A percentile compares a stretch with the other conserved stretches of the same genome.
These are phyloP conservation scores for Ictalurus punctatus DNA, from an alignment of 2,113 vertebrate genomes.

Conservation along the genomic window DNA sequence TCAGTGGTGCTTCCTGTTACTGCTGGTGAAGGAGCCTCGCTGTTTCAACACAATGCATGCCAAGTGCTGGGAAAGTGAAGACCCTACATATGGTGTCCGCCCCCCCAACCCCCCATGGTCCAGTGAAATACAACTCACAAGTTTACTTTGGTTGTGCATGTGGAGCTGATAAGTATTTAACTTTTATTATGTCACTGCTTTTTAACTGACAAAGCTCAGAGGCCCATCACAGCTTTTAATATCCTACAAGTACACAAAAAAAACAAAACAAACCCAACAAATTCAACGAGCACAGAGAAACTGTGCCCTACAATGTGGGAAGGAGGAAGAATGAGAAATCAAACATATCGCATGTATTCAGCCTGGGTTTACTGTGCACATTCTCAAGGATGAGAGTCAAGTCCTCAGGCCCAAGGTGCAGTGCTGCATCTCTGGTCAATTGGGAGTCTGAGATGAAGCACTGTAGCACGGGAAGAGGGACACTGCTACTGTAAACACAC, in stretches of 20 bases:
- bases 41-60: background rate
- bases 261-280: background rate
- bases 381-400: background rate
- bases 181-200: background rate
- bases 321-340: background rate
- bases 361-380: background rate
- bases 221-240: background rate
- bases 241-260: background rate
- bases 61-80: background rate
- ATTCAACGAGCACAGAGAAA: background rate
- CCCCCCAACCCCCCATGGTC: background rate
- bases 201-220: background rate
- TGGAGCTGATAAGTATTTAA: background rate
- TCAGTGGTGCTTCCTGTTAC: background rate
- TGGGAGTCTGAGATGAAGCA: slow-evolving; percentile 99
- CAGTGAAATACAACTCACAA: background rate
- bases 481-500: slow-evolving; percentile 27
- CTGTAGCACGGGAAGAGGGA: slow-evolving; percentile 94
- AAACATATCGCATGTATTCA: background rate
- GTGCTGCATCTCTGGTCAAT: slow-evolving; percentile 99
- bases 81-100: background rate
- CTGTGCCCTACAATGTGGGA: background rate
- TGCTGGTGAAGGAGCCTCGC: background rate
- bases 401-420: slow-evolving; percentile 95
- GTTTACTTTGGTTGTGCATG: background rate